phyloP scores from a whole-genome alignment of 2,888 invertebrate genomes.

The Melitaea athalia region DNA sequence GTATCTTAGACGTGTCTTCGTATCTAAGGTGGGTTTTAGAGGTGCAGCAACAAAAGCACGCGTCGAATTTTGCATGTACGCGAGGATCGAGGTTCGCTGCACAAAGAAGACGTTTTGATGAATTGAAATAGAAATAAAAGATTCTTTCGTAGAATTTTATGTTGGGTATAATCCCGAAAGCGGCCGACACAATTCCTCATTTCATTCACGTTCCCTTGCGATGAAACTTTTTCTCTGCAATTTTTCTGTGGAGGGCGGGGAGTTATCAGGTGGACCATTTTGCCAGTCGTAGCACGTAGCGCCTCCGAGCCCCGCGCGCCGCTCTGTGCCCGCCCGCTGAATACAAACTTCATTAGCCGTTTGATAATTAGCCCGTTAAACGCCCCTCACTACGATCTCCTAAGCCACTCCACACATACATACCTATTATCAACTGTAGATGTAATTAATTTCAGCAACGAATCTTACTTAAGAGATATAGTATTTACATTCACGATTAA shows the following conservation, averaged over 20 bases:
- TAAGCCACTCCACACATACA: slow-evolving; percentile 51
- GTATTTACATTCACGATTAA: slow-evolving; percentile 9
- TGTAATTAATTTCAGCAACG: slow-evolving; percentile 28
- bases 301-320: slow-evolving; percentile 60
- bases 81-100: slow-evolving; percentile 42
- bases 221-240: slow-evolving; percentile 83
- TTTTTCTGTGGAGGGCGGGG: slow-evolving; percentile 79
- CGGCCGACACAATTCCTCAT: slow-evolving; percentile 80
- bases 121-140: slow-evolving; percentile 78
- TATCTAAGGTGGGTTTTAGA: slow-evolving; percentile 26
- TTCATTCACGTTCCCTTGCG: slow-evolving; percentile 81
- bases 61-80: slow-evolving; percentile 24
- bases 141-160: slow-evolving; percentile 70
- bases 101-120: slow-evolving; percentile 60
- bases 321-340: slow-evolving; percentile 72
- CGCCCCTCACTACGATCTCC: slow-evolving; percentile 72
- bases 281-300: slow-evolving; percentile 77
- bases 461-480: not conserved
- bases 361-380: slow-evolving; percentile 83
- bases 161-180: slow-evolving; percentile 79
- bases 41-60: slow-evolving; percentile 26
- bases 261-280: slow-evolving; percentile 79
- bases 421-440: slow-evolving; percentile 28
- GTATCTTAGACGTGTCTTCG: slow-evolving; percentile 31
- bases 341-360: slow-evolving; percentile 83